Base-by-base conservation (phyloP, 2,888 invertebrate species). In the Cancer borealis region DNA sequence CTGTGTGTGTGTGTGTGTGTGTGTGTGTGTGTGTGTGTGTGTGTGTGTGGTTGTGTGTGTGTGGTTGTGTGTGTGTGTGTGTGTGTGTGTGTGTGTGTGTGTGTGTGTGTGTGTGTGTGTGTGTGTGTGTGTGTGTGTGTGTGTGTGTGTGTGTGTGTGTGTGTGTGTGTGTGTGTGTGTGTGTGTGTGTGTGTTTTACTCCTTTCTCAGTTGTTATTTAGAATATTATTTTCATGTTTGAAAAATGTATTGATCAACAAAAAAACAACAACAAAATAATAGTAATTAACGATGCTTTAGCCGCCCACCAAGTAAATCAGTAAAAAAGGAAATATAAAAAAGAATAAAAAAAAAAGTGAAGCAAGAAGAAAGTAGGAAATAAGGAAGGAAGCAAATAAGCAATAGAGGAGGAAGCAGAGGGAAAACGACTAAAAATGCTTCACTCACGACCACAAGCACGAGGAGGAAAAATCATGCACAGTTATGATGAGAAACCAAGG, bases 141-240 rank as follows among this genome's bases (percentile, higher is more conserved):
- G 73, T 73, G 73, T 73, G 79, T 79, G 79, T 79, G 79, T 66
- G 79, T 79, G 79, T 79, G 79, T 79, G 79, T 66, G 79, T 79
- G 79, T 79, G 79, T 79, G 79, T 66, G 79, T 79, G 79, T 79
- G 79, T 79, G 79, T 79, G 79, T 79, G 79, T 79, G 79, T 79
- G 79, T 79, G 79, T 79, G 79, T 79, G 26, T 79, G 79, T 79
- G 30, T 79, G 30, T 79, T 3, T 79, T 30, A 79, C 30, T 30
- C 14, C 26, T 8, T 79, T 12, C 30, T 12, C 79, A 14, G 2
- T 79, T 79, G 6, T 12, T 30, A 79, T 10, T 79, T 30, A 26
- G n/a, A 12, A 30, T 30, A 26, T 5, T 21, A 30, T 1, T 79
- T 79, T 79, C 10, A 10, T 79, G 26, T 3, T 79, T 10, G 3